phyloP scores from a whole-genome alignment of 2,888 invertebrate genomes.

The Brachyptera risi region DNA sequence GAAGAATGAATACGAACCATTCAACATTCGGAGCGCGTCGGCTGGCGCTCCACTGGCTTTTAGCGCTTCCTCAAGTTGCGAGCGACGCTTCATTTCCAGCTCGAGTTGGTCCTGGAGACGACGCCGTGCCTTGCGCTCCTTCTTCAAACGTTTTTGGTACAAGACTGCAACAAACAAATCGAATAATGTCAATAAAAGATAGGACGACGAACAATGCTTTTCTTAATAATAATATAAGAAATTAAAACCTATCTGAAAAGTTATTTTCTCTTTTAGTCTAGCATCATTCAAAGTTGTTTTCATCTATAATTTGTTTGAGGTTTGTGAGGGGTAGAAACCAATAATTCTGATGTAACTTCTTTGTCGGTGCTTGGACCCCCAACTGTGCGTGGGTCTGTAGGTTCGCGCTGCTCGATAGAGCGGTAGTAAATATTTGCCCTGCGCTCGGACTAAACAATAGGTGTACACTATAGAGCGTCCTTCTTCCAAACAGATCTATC shows the following conservation, averaged over 20 bases:
- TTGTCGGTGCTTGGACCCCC: slow-evolving; percentile 22
- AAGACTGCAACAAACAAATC: slow-evolving; percentile 60
- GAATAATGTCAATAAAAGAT: no score
- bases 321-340: slow-evolving; percentile 25
- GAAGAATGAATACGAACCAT: no score
- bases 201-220: no score
- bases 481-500: not conserved
- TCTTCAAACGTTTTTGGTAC: slow-evolving; percentile 86
- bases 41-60: slow-evolving; percentile 69
- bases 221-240: slow-evolving; percentile 8
- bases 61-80: slow-evolving; percentile 75
- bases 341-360: slow-evolving; percentile 24
- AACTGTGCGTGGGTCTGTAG: not conserved
- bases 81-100: slow-evolving; percentile 71
- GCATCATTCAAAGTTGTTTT: no score
- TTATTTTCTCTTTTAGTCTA: slow-evolving; percentile 13
- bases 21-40: slow-evolving; percentile 74
- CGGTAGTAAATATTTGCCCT: slow-evolving; percentile 27
- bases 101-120: slow-evolving; percentile 83
- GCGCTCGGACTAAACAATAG: slow-evolving; percentile 2
- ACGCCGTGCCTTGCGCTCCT: slow-evolving; percentile 77
- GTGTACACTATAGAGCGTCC: not conserved
- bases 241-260: slow-evolving; percentile 6
- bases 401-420: not conserved
- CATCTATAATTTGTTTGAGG: slow-evolving; percentile 15